These are phyloP conservation scores for Penaeus indicus DNA, from an alignment of 1,140 invertebrate species.

Conservation along the genomic window DNA sequence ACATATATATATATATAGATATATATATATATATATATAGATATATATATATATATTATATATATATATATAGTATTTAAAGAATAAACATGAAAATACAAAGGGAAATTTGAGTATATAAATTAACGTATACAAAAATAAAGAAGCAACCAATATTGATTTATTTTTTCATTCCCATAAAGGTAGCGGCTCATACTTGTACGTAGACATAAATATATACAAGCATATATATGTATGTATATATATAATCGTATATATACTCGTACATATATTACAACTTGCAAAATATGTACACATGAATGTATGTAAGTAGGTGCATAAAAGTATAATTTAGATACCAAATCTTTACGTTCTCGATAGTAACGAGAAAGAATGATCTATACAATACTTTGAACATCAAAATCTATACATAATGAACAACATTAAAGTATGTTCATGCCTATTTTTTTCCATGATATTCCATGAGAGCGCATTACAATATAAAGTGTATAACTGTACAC, in stretches of 20 bases:
- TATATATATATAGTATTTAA: too few relatives aligned
- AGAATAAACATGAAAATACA: too few relatives aligned
- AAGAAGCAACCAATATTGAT: not conserved
- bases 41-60: too few relatives aligned
- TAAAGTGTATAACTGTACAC: too few relatives aligned
- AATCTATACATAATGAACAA: not conserved
- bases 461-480: not conserved
- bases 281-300: constrained; percentile 11
- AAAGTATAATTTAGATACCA: not conserved
- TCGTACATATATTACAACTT: not conserved
- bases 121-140: not conserved
- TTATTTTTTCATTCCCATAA: not conserved
- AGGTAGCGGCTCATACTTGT: not conserved
- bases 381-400: not conserved
- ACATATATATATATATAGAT: too few relatives aligned
- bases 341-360: not conserved
- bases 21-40: too few relatives aligned
- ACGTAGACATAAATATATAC: too few relatives aligned
- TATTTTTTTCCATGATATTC: too few relatives aligned
- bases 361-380: not conserved
- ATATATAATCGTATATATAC: too few relatives aligned
- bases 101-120: not conserved
- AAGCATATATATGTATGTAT: too few relatives aligned
- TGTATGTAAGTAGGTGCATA: not conserved
- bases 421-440: not conserved